These are phyloP conservation scores for Penaeus vannamei DNA, from an alignment of 1,140 invertebrate genomes.

Conservation along the genomic window DNA sequence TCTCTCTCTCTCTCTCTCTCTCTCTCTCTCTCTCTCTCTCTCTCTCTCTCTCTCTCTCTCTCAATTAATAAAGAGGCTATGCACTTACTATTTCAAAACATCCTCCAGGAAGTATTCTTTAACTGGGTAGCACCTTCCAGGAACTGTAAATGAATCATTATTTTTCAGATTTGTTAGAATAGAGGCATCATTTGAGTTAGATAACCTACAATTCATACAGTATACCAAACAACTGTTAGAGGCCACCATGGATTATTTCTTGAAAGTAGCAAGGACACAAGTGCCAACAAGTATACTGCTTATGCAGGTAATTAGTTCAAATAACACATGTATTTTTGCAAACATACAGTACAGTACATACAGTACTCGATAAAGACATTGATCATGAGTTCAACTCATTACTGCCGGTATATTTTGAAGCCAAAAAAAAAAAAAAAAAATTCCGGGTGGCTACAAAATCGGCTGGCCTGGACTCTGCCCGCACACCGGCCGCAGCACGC, in stretches of 20 bases:
- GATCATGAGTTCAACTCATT: no score
- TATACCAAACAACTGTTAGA: not conserved
- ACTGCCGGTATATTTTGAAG: no score
- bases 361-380: no score
- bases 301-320: not conserved
- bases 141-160: constrained; percentile 75
- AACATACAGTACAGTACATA: no score
- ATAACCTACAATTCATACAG: not conserved
- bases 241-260: not conserved
- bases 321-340: no score
- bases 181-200: not conserved
- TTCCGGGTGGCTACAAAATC: no score
- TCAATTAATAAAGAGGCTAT: no score
- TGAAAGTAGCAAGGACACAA: not conserved
- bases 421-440: no score
- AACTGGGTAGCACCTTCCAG: constrained; percentile 85
- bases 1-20: no score
- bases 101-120: constrained; percentile 88
- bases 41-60: not conserved
- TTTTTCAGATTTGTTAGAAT: constrained; percentile 32
- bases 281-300: not conserved
- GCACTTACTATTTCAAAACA: constrained; percentile 75
- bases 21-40: no score
- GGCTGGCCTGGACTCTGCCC: no score
- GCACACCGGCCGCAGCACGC: no score